A percentile compares a stretch with the other conserved stretches of the same genome.
Evolutionary conservation across 2,888 invertebrate genomes (phyloP).

Genomic region (Caradrina clavipalpis): DNA sequence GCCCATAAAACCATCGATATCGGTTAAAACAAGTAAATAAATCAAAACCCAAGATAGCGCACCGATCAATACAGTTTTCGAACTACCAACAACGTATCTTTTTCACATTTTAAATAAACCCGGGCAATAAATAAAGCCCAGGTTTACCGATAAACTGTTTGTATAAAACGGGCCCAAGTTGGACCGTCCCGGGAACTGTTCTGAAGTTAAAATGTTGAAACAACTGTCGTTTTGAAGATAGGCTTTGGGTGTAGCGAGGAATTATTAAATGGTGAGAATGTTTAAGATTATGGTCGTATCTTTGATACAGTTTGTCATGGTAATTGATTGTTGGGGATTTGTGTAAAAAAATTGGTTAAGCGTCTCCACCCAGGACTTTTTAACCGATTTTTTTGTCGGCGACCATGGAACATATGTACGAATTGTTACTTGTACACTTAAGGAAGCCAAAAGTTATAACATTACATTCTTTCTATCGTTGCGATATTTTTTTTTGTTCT

Average conservation of each 20-base stretch:
- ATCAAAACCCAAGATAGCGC: constrained; percentile 34
- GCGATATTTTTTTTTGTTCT: too few species aligned
- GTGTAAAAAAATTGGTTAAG: too few species aligned
- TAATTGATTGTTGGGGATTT: constrained; percentile 1
- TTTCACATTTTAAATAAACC: constrained; percentile 49
- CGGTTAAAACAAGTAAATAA: constrained; percentile 1
- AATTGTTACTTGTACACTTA: too few species aligned
- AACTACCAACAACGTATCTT: constrained; percentile 16
- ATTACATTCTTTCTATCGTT: too few species aligned
- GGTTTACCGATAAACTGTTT: constrained; percentile 49
- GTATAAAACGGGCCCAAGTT: constrained; percentile 39
- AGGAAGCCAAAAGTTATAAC: too few species aligned
- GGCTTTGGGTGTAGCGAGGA: constrained; percentile 19
- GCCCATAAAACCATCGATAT: neutral
- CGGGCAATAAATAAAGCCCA: constrained; percentile 48
- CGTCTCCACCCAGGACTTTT: too few species aligned
- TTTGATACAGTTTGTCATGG: constrained; percentile 13
- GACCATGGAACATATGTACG: too few species aligned
- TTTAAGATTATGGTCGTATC: constrained; percentile 19
- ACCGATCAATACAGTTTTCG: constrained; percentile 8
- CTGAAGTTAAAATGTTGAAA: constrained; percentile 53
- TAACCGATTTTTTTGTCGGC: too few species aligned
- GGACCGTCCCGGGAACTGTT: constrained; percentile 17
- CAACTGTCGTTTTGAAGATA: constrained; percentile 47
- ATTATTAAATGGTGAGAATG: constrained; percentile 38